phyloP scores from a whole-genome alignment of 2,888 invertebrate species.

The Ashinkailepas kermadecensis region DNA sequence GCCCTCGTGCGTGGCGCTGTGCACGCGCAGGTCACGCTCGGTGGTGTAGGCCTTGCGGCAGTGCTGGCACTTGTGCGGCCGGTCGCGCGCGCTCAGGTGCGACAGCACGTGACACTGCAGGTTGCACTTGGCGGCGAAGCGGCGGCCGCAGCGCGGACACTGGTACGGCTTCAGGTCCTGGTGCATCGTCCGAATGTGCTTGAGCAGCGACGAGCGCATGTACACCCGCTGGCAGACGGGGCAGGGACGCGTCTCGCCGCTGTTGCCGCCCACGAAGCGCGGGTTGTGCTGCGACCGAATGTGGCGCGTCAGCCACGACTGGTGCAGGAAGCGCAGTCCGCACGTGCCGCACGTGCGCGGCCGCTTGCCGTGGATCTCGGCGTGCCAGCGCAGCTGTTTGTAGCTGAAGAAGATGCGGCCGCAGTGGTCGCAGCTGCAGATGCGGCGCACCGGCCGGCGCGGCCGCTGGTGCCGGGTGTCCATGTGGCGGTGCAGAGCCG shows the following conservation, averaged over 20 bases:
- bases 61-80: slow-evolving; percentile 73
- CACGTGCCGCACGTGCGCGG: slow-evolving; percentile 78
- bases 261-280: slow-evolving; percentile 49
- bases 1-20: slow-evolving; percentile 77
- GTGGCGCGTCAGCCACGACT: slow-evolving; percentile 72
- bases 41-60: slow-evolving; percentile 79
- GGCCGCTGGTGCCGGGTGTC: slow-evolving; percentile 32
- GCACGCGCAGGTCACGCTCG: slow-evolving; percentile 68
- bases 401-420: slow-evolving; percentile 58
- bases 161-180: slow-evolving; percentile 65
- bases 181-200: slow-evolving; percentile 61
- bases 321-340: slow-evolving; percentile 77
- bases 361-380: slow-evolving; percentile 71
- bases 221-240: slow-evolving; percentile 70
- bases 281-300: slow-evolving; percentile 71
- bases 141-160: slow-evolving; percentile 74
- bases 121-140: slow-evolving; percentile 84
- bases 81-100: slow-evolving; percentile 70
- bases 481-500: slow-evolving; percentile 31
- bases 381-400: slow-evolving; percentile 76
- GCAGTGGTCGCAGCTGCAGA: slow-evolving; percentile 33
- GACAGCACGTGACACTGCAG: slow-evolving; percentile 82
- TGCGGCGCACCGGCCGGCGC: slow-evolving; percentile 29
- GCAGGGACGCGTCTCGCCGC: slow-evolving; percentile 44
- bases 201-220: slow-evolving; percentile 67